Evolutionary conservation across 2,113 vertebrate species (phyloP), one percentile per base, ranked within the genome.

Genomic region (Callithrix jacchus): DNA sequence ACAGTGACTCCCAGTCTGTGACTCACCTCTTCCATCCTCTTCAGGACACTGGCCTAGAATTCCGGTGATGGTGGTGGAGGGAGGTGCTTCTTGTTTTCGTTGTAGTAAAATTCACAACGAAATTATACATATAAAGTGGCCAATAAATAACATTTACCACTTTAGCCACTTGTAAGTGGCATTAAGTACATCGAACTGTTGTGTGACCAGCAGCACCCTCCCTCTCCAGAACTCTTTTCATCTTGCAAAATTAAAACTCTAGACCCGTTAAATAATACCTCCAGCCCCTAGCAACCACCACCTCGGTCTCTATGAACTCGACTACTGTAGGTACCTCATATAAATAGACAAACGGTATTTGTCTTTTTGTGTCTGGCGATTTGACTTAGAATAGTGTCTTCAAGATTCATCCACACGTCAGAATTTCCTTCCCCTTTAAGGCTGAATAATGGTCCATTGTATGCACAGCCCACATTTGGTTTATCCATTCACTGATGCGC

Each of bases 401-500:
- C 37, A 0, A 11, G 91, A 32, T 21, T 17, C 32, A 30, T 12
- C 81, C 40, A 7, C 35, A 5, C 8, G 18, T 35, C 35, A 35
- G 90, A 20, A 76, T 25, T 0, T 42, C 84, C 83, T 91, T 45
- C 64, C 71, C 66, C 40, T 40, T 52, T 16, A 64, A 73, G 79
- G 64, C 40, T 25, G 73, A 89, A 27, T 49, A 32, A 37, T 5
- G 42, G 18, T 56, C 74, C 30, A 0, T 14, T 1, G 11, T 18
- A 20, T 0, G 32, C 10, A 13, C 0, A 47, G 1, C 2, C 52
- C 12, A 23, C 17, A 0, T 21, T 47, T 21, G 35, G 35, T 56
- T 85, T 30, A 32, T 66, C 40, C 66, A 18, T 14, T 8, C 54
- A 14, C 61, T 42, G 11, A 3, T 11, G 88, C 13, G 35, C 64